Base-by-base conservation (phyloP, 2,888 invertebrate genomes). In the Gasteruption jaculator region DNA sequence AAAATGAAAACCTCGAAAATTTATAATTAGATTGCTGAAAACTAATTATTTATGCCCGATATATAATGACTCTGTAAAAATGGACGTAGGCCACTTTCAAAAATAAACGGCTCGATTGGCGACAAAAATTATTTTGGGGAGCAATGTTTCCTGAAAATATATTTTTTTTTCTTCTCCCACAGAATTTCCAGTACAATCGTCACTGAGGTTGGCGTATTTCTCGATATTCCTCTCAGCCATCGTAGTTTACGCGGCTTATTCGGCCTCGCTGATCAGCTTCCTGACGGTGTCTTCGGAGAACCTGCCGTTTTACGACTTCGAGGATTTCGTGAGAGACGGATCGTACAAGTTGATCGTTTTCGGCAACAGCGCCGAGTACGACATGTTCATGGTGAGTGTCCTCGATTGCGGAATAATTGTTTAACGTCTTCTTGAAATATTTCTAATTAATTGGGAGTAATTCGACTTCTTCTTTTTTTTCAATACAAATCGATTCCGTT, bases 231-330 rank as follows among this genome's bases (percentile, higher is more conserved):
- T 58, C 1, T 56, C 60, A 11, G 54, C 63, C 1, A 25, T 65
- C 11, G 41, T 66, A 6, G 46, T 60, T 2, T 46, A 53, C 21
- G 52, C 60, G 0, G 53, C 60, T n/a, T 67, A 65, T 38, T 61
- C 65, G 5, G 67, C 60, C 2, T 56, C 59, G 16, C 50, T 68
- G 29, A 60, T 58, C 18, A 60, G 58, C 11, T 62, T 48, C 16
- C 38, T 60, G 15, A 54, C 62, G 2, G 43, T 56, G 5, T 36
- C 41, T 4, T 39, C 46, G 4, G 33, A 45, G 3, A 46, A 19
- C 18, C 39, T 64, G 29, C 63, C 65, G 3, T 68, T 68, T 36
- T 41, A 50, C 6, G 57, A 50, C 7, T 4, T 62, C n/a, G 52
- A 60, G 10, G 63, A 52, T 11, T 65, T 63, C 19, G 51, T 51